These are phyloP conservation scores for Phenganax subtilis DNA, from an alignment of 92 coral and sea anemone species.

Conservation along the genomic window DNA sequence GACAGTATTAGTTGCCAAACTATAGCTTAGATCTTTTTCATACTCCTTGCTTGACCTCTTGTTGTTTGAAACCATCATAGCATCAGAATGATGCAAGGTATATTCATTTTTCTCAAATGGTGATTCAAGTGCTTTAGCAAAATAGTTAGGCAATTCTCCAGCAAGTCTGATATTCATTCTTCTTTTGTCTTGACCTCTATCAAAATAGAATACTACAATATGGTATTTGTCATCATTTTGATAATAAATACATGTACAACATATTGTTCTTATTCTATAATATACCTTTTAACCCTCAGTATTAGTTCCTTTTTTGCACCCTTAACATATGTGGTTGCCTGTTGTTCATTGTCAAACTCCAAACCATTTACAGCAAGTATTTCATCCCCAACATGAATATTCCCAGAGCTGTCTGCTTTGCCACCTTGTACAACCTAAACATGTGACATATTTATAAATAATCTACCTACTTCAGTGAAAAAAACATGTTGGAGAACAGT, in stretches of 20 bases:
- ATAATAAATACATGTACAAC: constrained; percentile 3
- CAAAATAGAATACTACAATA: constrained; percentile 22
- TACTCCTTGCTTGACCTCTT: constrained; percentile 40
- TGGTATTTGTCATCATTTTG: constrained; percentile 33
- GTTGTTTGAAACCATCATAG: constrained; percentile 25
- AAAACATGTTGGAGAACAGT: constrained; percentile 9
- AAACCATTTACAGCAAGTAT: constrained; percentile 76
- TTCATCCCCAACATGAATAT: constrained; percentile 80
- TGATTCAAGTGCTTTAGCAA: constrained; percentile 38
- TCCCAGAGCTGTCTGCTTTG: constrained; percentile 71
- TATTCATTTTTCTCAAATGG: constrained; percentile 24
- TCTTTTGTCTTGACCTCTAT: constrained; percentile 40
- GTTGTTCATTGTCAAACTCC: constrained; percentile 70
- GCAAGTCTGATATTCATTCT: constrained; percentile 42
- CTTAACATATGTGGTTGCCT: constrained; percentile 79
- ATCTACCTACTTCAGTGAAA: constrained; percentile 2
- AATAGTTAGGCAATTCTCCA: constrained; percentile 33
- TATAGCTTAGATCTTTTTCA: constrained; percentile 35
- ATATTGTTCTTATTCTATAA: neutral
- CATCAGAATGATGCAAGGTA: neutral
- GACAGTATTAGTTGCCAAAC: constrained; percentile 15
- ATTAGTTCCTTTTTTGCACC: constrained; percentile 70
- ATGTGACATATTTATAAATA: neutral
- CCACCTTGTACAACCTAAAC: constrained; percentile 82
- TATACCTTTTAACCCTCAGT: constrained; percentile 68